A percentile compares a stretch with the other conserved stretches of the same genome.
phyloP scores from a whole-genome alignment of 53 echinoderm and acorn worm genomes.

The Stichopus horrens region DNA sequence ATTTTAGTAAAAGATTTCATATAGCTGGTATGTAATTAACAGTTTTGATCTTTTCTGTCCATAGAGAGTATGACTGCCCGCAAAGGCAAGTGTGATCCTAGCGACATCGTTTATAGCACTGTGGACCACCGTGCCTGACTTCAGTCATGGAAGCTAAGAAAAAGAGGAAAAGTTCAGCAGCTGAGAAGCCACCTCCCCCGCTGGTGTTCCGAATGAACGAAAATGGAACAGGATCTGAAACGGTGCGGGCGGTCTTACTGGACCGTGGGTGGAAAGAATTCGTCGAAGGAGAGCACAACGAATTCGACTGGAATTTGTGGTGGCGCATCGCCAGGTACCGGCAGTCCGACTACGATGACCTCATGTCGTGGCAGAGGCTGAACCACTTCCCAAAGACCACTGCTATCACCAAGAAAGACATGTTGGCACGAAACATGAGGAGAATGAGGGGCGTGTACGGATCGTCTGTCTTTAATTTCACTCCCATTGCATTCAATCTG shows the following conservation, averaged over 20 bases:
- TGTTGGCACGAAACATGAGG: conserved; percentile 72
- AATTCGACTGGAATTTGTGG: conserved; percentile 79
- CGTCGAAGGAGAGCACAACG: conserved; percentile 65
- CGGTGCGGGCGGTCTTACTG: conserved; percentile 58
- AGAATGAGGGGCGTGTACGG: conserved; percentile 80
- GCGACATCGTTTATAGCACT: no score
- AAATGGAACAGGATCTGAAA: conserved; percentile 63
- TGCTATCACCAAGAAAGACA: conserved; percentile 76
- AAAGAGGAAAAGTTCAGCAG: conserved; percentile 12
- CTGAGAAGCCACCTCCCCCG: conserved; percentile 23
- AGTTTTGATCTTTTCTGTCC: no score
- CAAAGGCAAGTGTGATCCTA: no score
- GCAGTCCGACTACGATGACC: conserved; percentile 62
- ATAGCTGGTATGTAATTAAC: no score
- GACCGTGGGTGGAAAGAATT: conserved; percentile 82
- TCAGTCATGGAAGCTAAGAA: conserved; percentile 18
- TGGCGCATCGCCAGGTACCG: conserved; percentile 68
- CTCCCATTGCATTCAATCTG: conserved; percentile 71
- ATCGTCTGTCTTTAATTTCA: conserved; percentile 68
- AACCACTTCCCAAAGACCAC: conserved; percentile 81
- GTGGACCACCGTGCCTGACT: not conserved
- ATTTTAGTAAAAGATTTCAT: no score
- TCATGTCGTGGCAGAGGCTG: conserved; percentile 74
- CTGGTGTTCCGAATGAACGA: conserved; percentile 70
- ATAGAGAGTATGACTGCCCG: no score